Percentiles rank a stretch among this genome's conserved stretches.
phyloP scores from a whole-genome alignment of 2,888 invertebrate species.

The Apocheima hispidaria region DNA sequence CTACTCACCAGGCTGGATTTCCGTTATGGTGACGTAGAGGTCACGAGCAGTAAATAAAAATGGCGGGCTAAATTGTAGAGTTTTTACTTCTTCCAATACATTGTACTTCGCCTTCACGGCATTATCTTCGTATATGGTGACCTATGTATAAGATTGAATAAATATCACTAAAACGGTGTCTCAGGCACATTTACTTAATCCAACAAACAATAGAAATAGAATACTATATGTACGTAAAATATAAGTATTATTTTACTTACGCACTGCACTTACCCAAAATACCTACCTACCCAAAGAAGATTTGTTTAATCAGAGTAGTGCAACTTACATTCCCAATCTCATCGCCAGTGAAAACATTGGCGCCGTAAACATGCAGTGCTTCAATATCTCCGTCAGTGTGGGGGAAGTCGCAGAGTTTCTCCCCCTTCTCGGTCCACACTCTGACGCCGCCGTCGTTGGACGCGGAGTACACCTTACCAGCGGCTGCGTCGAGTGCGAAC shows the following conservation, averaged over 20 bases:
- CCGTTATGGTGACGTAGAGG: slow-evolving; percentile 86
- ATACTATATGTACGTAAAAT: too few relatives aligned
- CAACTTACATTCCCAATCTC: slow-evolving; percentile 87
- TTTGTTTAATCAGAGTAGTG: background rate
- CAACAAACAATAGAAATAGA: too few relatives aligned
- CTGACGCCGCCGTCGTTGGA: slow-evolving; percentile 88
- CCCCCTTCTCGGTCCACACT: slow-evolving; percentile 80
- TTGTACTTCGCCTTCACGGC: slow-evolving; percentile 79
- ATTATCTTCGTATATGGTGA: slow-evolving; percentile 84
- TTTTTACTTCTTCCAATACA: slow-evolving; percentile 88
- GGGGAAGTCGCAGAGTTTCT: slow-evolving; percentile 66
- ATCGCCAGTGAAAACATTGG: slow-evolving; percentile 87
- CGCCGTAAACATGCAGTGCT: slow-evolving; percentile 62
- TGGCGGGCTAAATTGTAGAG: slow-evolving; percentile 82
- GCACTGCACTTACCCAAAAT: too few relatives aligned
- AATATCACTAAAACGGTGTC: too few relatives aligned
- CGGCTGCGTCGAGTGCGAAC: slow-evolving; percentile 85
- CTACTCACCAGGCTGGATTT: slow-evolving; percentile 82
- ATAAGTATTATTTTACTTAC: too few relatives aligned
- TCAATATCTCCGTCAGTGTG: slow-evolving; percentile 75
- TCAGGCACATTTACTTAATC: too few relatives aligned
- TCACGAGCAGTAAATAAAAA: slow-evolving; percentile 87
- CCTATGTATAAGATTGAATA: slow-evolving; percentile 61
- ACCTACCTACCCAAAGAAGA: background rate
- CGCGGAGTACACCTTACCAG: slow-evolving; percentile 84